Evolutionary conservation across 2,113 vertebrate genomes (phyloP).

Genomic region (Stegostoma tigrinum): DNA sequence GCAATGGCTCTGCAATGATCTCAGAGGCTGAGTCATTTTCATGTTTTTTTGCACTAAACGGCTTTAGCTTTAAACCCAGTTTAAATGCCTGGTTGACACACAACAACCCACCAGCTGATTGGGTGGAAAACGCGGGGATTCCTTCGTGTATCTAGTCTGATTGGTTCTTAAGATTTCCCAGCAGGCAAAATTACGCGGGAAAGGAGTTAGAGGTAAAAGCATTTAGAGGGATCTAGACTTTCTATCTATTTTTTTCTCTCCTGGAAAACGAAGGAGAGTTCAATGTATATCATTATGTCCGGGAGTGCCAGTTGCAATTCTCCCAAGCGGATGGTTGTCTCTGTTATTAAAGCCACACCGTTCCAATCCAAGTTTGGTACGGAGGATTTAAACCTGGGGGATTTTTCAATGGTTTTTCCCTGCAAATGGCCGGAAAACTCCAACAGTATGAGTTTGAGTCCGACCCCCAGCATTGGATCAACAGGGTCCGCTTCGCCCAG

Average conservation of each 20-base stretch:
- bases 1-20: not conserved
- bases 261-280: not conserved
- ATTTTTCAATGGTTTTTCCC: not conserved
- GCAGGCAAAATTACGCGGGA: conserved; percentile 9
- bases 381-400: not conserved
- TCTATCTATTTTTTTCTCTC: not conserved
- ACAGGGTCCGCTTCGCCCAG: not conserved
- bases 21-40: not conserved
- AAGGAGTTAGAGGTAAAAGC: not conserved
- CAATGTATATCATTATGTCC: conserved; percentile 34
- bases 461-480: conserved; percentile 17
- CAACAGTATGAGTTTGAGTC: not conserved
- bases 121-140: conserved; percentile 25
- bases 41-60: too few relatives aligned
- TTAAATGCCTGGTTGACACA: conserved; percentile 29
- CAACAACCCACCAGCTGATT: not conserved
- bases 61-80: not conserved
- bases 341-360: not conserved
- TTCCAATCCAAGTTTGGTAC: not conserved
- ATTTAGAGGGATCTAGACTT: not conserved
- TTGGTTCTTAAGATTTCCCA: conserved; percentile 19
- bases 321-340: not conserved
- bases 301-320: not conserved
- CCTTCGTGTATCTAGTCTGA: not conserved
- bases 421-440: conserved; percentile 20